phyloP scores from a whole-genome alignment of 2,113 vertebrate species.

The Rattus rattus region DNA sequence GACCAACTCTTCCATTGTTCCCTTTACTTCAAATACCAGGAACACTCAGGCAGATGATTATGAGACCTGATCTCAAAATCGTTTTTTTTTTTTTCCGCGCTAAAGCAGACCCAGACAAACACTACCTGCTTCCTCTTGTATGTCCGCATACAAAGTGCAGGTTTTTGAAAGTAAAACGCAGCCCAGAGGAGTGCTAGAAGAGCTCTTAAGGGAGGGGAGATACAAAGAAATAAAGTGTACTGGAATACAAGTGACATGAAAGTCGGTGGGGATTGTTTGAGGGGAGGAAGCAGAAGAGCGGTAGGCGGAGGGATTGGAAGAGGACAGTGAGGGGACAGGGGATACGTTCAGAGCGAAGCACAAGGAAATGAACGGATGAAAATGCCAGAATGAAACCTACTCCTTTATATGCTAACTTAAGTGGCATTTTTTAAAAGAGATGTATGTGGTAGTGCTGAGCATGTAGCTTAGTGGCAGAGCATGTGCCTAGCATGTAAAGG shows the following conservation, averaged over 20 bases:
- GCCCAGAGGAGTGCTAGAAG: neutral
- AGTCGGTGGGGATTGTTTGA: no score
- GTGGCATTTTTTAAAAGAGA: neutral
- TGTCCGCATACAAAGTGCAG: neutral
- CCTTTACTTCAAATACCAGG: neutral
- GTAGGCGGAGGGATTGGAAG: no score
- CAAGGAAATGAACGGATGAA: neutral
- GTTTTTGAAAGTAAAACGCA: neutral
- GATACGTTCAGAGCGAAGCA: neutral
- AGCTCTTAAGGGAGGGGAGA: neutral
- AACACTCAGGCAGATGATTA: neutral
- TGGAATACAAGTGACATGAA: neutral
- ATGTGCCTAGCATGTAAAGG: neutral
- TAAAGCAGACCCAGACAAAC: neutral
- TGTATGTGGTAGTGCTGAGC: neutral
- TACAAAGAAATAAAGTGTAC: neutral
- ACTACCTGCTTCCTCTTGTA: neutral
- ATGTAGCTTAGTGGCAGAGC: neutral
- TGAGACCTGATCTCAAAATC: neutral
- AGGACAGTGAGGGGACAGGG: neutral
- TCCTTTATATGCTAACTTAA: neutral
- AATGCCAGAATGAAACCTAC: neutral
- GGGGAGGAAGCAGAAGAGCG: neutral
- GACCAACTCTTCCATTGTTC: rapidly evolving
- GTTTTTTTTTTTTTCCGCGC: neutral